Conservation (phyloP, 1,140 invertebrate species). For the Anadara kagoshimensis region DNA sequence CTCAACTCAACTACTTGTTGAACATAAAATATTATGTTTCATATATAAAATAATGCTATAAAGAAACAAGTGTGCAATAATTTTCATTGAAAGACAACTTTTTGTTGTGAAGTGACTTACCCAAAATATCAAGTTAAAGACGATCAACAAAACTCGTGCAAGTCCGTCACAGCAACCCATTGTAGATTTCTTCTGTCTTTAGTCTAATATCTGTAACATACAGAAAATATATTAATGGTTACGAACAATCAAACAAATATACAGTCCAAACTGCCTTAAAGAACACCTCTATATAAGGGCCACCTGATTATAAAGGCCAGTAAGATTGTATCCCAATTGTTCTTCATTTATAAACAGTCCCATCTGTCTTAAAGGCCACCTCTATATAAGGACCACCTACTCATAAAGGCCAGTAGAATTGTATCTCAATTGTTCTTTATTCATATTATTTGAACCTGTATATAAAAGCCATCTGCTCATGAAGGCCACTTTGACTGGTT, state of each 20-base stretch:
- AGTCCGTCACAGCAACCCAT: constrained; percentile 58
- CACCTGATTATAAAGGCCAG: too few species aligned
- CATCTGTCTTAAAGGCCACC: too few species aligned
- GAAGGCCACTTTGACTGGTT: not conserved
- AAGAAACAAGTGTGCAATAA: not conserved
- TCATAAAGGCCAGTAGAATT: too few species aligned
- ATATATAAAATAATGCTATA: not conserved
- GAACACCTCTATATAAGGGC: too few species aligned
- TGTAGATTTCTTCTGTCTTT: not conserved
- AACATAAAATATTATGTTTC: not conserved
- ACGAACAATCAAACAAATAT: not conserved
- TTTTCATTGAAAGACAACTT: not conserved
- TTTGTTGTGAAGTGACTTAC: constrained; percentile 18
- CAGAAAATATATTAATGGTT: not conserved
- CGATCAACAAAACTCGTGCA: constrained; percentile 83
- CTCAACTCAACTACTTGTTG: too few species aligned
- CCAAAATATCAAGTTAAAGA: constrained; percentile 80
- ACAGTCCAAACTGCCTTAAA: too few species aligned
- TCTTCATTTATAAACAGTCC: too few species aligned
- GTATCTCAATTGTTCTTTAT: too few species aligned
- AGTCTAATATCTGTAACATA: not conserved
- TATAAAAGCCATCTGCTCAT: not conserved
- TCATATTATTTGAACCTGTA: too few species aligned
- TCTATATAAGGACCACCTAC: too few species aligned
- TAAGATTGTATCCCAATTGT: too few species aligned